Base-by-base conservation (phyloP, 1,140 invertebrate genomes). In the Chymomyza costata region DNA sequence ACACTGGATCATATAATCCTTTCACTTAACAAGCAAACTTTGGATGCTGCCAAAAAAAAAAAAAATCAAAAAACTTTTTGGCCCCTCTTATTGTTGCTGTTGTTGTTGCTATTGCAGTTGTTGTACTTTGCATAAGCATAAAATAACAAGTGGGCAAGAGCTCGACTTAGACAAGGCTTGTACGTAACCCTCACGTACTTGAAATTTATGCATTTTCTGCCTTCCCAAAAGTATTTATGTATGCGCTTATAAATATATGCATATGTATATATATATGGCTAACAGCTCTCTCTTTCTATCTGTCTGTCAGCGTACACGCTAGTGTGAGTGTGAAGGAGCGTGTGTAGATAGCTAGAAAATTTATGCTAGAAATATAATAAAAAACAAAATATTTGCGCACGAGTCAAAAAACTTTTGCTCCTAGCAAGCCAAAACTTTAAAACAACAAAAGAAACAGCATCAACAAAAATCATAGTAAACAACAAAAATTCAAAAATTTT, bases 11-110 rank as follows among this genome's bases (percentile, higher is more conserved):
- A 80, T 80, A 80, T 80, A 80, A 80, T 80, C 73, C 73, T 80
- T 80, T 80, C 73, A 80, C 73, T 80, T 80, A 80, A 80, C 73
- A 80, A 80, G 73, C 73, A 80, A 80, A 80, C 73, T 73, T 76
- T 68, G 71, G 62, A 65, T n/a, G n/a, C n/a, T n/a, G 13, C 7
- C 7, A 34, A 34, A 34, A 34, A 34, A 34, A 34, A 34, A 78
- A 62, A 58, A 71, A 52, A 59, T 58, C 73, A 62, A 80, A 76
- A 78, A 66, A 63, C 54, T 66, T 66, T 57, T 46, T 40, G n/a
- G 58, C 53, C 56, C 40, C 55, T 65, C 57, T 64, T 49, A 8
- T 28, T 19, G 11, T 39, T 25, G 6, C 31, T 18, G 17, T 40
- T 30, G 7, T 43, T 46, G 14, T 31, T 30, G 3, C 47, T 34